Conservation (phyloP, 2,797 vertebrate genomes). For the Hippopotamyrus pictus region DNA sequence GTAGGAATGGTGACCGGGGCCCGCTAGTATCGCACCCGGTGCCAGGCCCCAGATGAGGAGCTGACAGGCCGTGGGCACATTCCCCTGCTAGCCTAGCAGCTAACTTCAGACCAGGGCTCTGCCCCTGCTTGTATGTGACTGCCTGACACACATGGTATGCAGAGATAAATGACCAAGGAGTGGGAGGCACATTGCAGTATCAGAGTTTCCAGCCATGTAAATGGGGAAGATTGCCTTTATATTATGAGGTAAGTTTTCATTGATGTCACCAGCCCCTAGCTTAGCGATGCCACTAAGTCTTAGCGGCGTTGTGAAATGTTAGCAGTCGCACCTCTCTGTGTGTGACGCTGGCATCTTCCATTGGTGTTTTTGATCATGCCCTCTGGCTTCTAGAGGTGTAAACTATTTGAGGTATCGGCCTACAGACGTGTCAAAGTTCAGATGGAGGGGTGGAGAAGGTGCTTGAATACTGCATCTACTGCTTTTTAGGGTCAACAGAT, state of each 20-base stretch:
- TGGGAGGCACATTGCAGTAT: not conserved
- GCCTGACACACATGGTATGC: not conserved
- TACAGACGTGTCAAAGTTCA: not conserved
- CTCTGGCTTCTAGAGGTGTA: not conserved
- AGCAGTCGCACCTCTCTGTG: not conserved
- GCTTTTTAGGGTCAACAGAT: not conserved
- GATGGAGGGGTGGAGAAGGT: not conserved
- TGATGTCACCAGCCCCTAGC: not conserved
- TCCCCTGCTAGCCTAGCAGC: not conserved
- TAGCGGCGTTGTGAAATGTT: not conserved
- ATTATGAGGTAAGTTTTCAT: not conserved
- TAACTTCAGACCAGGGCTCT: not conserved
- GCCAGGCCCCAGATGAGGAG: not conserved
- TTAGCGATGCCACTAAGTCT: not conserved
- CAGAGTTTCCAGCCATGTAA: constrained; percentile 3
- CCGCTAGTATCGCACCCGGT: not conserved
- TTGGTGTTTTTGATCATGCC: not conserved
- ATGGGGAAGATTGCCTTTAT: not conserved
- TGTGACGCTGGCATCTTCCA: not conserved
- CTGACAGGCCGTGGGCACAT: not conserved
- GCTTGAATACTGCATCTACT: not conserved
- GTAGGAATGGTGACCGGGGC: not conserved
- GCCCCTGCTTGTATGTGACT: not conserved
- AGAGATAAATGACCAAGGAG: not conserved
- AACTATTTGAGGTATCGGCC: not conserved